Percentiles rank a stretch among this genome's conserved stretches.
Conservation (phyloP, 1,140 invertebrate species). For the Papilio dardanus region DNA sequence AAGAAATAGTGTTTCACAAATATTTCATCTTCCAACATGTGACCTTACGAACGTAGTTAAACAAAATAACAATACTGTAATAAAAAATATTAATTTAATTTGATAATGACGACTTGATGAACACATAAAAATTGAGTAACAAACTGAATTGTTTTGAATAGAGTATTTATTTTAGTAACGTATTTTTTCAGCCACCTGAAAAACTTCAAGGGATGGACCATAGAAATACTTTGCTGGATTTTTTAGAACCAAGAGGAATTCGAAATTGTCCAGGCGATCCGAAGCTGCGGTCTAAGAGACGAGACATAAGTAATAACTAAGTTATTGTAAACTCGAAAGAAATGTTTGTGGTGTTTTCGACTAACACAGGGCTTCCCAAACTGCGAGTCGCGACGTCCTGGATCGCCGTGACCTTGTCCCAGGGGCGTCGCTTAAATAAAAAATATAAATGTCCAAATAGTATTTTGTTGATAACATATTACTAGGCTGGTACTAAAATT, state of each 20-base stretch:
- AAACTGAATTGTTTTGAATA: neutral
- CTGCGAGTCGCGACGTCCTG: no score
- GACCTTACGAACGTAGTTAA: neutral
- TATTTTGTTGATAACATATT: no score
- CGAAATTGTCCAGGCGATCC: neutral
- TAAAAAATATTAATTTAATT: slow-evolving; percentile 11
- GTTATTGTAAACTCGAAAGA: neutral
- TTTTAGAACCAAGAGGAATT: neutral
- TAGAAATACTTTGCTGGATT: slow-evolving; percentile 27
- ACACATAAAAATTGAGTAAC: neutral
- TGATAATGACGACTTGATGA: no score
- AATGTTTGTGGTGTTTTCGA: neutral
- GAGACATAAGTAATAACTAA: slow-evolving; percentile 15
- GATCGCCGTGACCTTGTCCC: no score
- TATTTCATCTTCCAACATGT: neutral
- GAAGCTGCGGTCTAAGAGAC: slow-evolving; percentile 12
- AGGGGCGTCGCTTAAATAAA: no score
- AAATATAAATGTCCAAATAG: no score
- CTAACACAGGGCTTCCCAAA: no score
- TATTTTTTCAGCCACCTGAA: slow-evolving; percentile 4
- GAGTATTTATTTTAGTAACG: neutral
- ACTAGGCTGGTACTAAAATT: no score
- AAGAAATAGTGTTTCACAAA: slow-evolving; percentile 2
- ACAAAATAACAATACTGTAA: slow-evolving; percentile 20
- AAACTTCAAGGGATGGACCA: neutral